Evolutionary conservation across 2,888 invertebrate species (phyloP).

Genomic region (Brachyptera risi): DNA sequence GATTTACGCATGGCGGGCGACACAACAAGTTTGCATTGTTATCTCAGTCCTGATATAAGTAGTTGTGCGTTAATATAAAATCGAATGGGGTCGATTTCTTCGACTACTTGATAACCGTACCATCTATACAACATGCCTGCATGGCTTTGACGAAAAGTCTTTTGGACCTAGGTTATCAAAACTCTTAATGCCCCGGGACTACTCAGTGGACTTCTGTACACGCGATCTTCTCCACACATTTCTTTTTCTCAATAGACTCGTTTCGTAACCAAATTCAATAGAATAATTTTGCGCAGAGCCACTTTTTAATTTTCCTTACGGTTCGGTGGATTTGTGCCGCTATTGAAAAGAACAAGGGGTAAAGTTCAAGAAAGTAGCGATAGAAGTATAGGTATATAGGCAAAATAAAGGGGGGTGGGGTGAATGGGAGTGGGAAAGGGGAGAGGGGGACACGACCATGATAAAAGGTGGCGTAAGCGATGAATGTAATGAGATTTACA

Average conservation of each 20-base stretch:
- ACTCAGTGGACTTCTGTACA: too few species aligned
- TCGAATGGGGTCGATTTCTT: too few species aligned
- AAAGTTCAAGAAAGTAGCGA: conserved; percentile 14
- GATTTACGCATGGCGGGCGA: too few species aligned
- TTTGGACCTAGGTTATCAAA: conserved; percentile 10
- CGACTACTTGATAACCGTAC: not conserved
- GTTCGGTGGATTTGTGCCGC: conserved; percentile 5
- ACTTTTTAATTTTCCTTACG: conserved; percentile 17
- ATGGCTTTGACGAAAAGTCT: too few species aligned
- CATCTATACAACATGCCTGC: not conserved
- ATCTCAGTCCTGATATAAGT: too few species aligned
- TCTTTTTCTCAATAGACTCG: not conserved
- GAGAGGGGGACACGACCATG: not conserved
- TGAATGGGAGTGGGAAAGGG: too few species aligned
- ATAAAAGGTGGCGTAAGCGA: conserved; percentile 8
- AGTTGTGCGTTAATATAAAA: too few species aligned
- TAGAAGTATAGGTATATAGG: not conserved
- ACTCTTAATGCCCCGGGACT: conserved; percentile 1
- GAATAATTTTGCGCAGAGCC: conserved; percentile 21
- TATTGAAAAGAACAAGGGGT: conserved; percentile 4
- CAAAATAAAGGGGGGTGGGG: not conserved
- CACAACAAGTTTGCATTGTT: too few species aligned
- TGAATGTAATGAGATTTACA: conserved; percentile 17
- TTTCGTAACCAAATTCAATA: conserved; percentile 12
- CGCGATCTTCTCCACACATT: not conserved